These are phyloP conservation scores for Paracentrotus lividus DNA, from an alignment of 53 echinoderm and acorn worm genomes.

Conservation along the genomic window DNA sequence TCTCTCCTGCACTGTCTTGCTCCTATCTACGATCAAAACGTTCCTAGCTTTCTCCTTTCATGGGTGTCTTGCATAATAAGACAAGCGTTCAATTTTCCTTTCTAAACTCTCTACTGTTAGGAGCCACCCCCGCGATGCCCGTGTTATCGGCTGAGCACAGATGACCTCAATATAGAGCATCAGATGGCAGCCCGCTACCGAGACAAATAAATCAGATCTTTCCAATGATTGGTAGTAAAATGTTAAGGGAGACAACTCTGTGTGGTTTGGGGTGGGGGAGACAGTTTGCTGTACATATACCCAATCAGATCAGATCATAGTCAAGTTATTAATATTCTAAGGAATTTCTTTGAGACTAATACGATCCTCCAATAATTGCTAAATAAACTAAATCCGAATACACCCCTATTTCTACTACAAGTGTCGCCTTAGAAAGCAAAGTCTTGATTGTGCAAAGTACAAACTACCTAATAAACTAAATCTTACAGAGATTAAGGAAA, in stretches of 20 bases:
- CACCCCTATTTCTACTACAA: not conserved
- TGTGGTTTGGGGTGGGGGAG: not conserved
- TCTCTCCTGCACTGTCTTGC: not conserved
- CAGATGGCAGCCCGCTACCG: not conserved
- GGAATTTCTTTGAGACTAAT: not conserved
- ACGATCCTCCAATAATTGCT: not conserved
- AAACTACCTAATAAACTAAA: too few species aligned
- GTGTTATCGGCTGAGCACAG: not conserved
- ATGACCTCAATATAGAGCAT: not conserved
- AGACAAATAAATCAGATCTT: slow-evolving; percentile 27
- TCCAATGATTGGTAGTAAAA: not conserved
- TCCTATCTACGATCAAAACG: not conserved
- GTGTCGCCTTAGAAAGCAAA: not conserved
- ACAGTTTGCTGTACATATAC: not conserved
- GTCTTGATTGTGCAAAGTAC: not conserved
- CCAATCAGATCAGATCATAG: not conserved
- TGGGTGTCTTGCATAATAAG: not conserved
- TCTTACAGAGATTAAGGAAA: too few species aligned
- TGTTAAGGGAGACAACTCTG: not conserved
- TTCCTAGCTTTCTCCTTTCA: not conserved
- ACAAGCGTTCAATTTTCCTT: not conserved
- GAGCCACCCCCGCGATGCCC: slow-evolving; percentile 7
- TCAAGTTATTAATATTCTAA: not conserved
- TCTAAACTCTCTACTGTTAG: not conserved
- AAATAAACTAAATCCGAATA: not conserved